Conservation (phyloP, 2,113 vertebrate genomes). For the Pachyramphus minor region DNA sequence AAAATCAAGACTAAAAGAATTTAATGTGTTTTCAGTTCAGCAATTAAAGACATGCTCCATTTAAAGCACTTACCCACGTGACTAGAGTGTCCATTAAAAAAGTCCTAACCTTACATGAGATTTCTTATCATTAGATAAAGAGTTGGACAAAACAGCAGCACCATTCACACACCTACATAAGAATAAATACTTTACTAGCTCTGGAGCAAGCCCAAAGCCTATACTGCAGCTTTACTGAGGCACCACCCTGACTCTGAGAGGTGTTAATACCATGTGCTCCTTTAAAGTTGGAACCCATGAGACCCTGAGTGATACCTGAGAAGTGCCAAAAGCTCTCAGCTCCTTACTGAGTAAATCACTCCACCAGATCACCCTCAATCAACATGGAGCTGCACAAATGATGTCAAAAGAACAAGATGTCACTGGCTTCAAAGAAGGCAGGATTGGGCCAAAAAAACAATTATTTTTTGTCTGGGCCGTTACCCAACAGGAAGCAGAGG, state of each 20-base stretch:
- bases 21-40: neutral
- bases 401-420: neutral
- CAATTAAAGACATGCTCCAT: neutral
- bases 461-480: neutral
- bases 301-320: neutral
- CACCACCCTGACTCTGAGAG: neutral
- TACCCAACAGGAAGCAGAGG: neutral
- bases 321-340: neutral
- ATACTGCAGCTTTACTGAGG: neutral
- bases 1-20: neutral
- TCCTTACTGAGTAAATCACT: neutral
- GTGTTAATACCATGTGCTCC: neutral
- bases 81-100: neutral
- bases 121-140: neutral
- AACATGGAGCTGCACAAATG: neutral
- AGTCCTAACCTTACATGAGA: neutral
- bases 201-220: neutral
- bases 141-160: neutral
- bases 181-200: neutral
- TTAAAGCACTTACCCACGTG: neutral
- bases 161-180: neutral
- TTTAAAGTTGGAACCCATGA: neutral
- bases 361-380: neutral
- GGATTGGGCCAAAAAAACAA: neutral
- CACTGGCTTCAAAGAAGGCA: neutral